Base-by-base conservation (phyloP, 2,888 invertebrate species). In the Pseudoips prasinana region DNA sequence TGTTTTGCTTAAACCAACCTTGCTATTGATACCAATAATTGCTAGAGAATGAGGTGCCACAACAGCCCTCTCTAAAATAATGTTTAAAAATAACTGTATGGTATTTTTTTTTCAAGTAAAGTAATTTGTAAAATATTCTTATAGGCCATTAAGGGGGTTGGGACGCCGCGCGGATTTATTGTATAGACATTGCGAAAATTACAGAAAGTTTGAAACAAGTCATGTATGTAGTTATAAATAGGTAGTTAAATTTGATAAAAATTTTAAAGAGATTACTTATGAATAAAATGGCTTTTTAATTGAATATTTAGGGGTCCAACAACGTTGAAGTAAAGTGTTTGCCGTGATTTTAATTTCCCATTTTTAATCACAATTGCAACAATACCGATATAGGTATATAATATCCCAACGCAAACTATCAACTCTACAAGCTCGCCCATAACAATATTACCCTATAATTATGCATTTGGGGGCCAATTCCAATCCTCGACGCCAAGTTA, bases 301-400 rank as follows among this genome's bases (percentile, higher is more conserved):
- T 79, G 70, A 81, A 81, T 76, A 73, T 79, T 78, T 78, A 84
- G 84, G 82, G 88, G 87, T 86, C 88, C 87, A 87, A 81, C 72
- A 73, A 69, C 58, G 64, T 77, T 72, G 60, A 83, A 65, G 64
- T 73, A 66, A 69, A 68, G 55, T 64, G 60, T 66, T 65, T 66
- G 64, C 69, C 70, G 65, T 68, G 61, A 59, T 66, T 69, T 64
- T 52, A 58, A 51, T 62, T 61, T 57, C 42, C 36, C 30, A 35
- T 42, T 48, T 58, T 56, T 41, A 60, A 52, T 58, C 57, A 59
- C 46, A 60, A 54, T 14, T n/a, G n/a, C n/a, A n/a, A n/a, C n/a
- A n/a, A n/a, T n/a, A n/a, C n/a, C n/a, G n/a, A n/a, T n/a, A n/a
- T n/a, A n/a, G n/a, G 5, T 14, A 3, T 14, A 14, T 38, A 25